phyloP scores from a whole-genome alignment of 53 echinoderm and acorn worm genomes.

The Glandiceps talaboti region DNA sequence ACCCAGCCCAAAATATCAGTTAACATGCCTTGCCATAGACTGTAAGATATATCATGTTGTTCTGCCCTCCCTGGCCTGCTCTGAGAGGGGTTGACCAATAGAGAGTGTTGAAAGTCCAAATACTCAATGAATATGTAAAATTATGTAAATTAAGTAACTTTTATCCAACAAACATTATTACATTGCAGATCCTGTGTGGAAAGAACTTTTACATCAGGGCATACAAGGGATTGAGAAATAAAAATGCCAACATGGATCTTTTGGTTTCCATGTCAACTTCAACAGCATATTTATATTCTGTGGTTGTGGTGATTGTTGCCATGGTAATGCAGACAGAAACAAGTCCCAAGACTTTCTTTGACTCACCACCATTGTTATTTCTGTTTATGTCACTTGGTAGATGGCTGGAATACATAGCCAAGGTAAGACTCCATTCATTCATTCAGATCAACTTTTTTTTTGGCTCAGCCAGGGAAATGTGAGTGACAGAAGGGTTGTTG shows the following conservation, averaged over 20 bases:
- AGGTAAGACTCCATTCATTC: slow-evolving; percentile 24
- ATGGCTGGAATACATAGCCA: slow-evolving; percentile 92
- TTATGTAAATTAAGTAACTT: too few relatives aligned
- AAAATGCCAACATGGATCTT: slow-evolving; percentile 93
- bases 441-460: not conserved
- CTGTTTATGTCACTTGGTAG: slow-evolving; percentile 83
- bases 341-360: slow-evolving; percentile 92
- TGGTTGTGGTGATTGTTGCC: slow-evolving; percentile 49
- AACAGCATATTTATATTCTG: slow-evolving; percentile 82
- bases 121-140: too few relatives aligned
- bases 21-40: too few relatives aligned
- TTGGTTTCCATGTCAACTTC: slow-evolving; percentile 89
- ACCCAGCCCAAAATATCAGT: too few relatives aligned
- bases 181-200: slow-evolving; percentile 85
- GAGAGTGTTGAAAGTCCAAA: too few relatives aligned
- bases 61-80: too few relatives aligned
- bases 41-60: too few relatives aligned
- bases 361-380: slow-evolving; percentile 90
- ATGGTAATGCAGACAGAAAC: slow-evolving; percentile 28
- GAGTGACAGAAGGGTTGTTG: too few relatives aligned
- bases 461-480: too few relatives aligned
- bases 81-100: too few relatives aligned
- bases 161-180: too few relatives aligned
- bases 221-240: slow-evolving; percentile 69
- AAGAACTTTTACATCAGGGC: slow-evolving; percentile 92